These are phyloP conservation scores for Notodonta ziczac DNA, from an alignment of 2,888 invertebrate species.

Conservation along the genomic window DNA sequence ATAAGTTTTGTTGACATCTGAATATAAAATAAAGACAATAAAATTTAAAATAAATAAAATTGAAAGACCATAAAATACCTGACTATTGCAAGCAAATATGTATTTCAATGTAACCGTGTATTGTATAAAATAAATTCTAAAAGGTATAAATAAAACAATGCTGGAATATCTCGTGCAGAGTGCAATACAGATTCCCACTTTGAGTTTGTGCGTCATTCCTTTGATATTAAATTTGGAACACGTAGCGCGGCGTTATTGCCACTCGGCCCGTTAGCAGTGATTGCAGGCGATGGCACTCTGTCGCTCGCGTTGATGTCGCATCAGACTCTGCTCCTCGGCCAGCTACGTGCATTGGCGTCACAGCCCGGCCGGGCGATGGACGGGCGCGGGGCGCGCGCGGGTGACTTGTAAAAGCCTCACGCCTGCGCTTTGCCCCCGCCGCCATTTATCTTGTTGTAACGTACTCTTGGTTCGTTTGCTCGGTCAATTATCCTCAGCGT, in stretches of 20 bases:
- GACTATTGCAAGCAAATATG: too few species aligned
- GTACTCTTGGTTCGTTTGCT: constrained; percentile 70
- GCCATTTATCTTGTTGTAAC: constrained; percentile 70
- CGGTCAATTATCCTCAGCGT: constrained; percentile 70
- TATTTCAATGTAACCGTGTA: too few species aligned
- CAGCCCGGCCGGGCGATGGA: constrained; percentile 49
- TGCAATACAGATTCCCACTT: constrained; percentile 33
- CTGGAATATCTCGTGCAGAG: constrained; percentile 25
- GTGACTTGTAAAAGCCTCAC: constrained; percentile 57
- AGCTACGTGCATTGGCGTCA: constrained; percentile 53
- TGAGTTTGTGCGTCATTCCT: constrained; percentile 48
- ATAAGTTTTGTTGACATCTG: too few species aligned
- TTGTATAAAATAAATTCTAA: neutral
- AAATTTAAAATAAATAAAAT: too few species aligned
- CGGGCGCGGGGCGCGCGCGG: constrained; percentile 63
- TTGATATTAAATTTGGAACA: constrained; percentile 60
- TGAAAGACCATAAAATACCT: too few species aligned
- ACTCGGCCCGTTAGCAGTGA: constrained; percentile 48
- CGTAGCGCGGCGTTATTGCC: constrained; percentile 45
- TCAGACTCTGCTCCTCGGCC: constrained; percentile 50
- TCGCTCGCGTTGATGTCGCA: constrained; percentile 60
- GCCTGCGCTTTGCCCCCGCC: constrained; percentile 65
- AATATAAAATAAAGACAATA: too few species aligned
- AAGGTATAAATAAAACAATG: constrained; percentile 22
- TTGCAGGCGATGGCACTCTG: constrained; percentile 47